phyloP scores from a whole-genome alignment of 2,797 vertebrate species.

The Hydrolagus colliei region DNA sequence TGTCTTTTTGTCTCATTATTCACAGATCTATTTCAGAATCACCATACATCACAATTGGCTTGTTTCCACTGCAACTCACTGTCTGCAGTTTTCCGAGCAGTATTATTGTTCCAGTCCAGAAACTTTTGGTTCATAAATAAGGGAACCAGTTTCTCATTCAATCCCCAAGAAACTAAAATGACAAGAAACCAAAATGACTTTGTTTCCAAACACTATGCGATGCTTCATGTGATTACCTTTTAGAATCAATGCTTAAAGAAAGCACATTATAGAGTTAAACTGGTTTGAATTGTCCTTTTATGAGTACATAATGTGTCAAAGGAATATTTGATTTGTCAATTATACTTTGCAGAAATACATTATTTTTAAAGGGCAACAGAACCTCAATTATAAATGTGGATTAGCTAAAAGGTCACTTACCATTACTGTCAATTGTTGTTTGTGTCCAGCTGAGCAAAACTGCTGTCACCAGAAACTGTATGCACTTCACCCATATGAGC shows the following conservation, averaged over 20 bases:
- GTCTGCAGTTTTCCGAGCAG: no score
- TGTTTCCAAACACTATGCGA: background rate
- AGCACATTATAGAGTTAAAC: background rate
- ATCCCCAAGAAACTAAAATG: background rate
- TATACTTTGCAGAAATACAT: constrained; percentile 19
- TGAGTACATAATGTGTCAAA: constrained; percentile 10
- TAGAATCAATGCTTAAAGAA: background rate
- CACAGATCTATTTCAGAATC: constrained; percentile 1
- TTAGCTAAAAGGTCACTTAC: constrained; percentile 25
- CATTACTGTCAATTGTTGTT: constrained; percentile 31
- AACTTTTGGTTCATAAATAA: constrained; percentile 11
- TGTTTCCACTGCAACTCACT: background rate
- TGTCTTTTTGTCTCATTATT: constrained; percentile 18
- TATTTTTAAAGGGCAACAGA: constrained; percentile 26
- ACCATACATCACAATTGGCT: background rate
- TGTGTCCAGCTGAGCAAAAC: constrained; percentile 22
- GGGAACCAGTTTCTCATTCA: background rate
- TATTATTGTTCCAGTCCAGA: background rate
- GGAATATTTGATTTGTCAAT: constrained; percentile 28
- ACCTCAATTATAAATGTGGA: constrained; percentile 22
- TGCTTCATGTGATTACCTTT: background rate
- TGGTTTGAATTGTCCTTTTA: no score
- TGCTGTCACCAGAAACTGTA: background rate
- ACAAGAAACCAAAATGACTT: background rate
- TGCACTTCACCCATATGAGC: background rate